Conservation (phyloP, 2,113 vertebrate genomes). For the Spea bombifrons region DNA sequence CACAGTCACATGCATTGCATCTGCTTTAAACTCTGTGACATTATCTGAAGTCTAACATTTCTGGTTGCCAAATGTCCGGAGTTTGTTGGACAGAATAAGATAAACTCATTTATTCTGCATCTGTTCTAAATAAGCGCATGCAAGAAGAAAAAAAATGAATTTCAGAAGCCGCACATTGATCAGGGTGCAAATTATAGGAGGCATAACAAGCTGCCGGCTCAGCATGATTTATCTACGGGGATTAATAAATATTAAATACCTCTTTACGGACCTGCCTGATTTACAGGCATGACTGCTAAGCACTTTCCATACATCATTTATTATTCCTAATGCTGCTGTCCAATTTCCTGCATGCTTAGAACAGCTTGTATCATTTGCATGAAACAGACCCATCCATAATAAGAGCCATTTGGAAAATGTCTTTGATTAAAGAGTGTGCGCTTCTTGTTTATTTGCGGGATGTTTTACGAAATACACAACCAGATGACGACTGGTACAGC, state of each 20-base stretch:
- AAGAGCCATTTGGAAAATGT: background rate
- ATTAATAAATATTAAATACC: conserved; percentile 47
- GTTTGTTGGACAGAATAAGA: background rate
- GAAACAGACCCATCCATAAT: conserved; percentile 7
- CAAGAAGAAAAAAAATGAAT: background rate
- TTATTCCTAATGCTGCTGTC: conserved; percentile 33
- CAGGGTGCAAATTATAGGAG: conserved; percentile 28
- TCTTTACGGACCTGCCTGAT: conserved; percentile 38
- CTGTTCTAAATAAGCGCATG: background rate
- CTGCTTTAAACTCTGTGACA: no score
- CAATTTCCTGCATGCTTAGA: conserved; percentile 36
- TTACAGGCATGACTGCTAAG: conserved; percentile 22
- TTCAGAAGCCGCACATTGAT: conserved; percentile 23
- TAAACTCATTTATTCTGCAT: background rate
- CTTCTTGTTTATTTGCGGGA: background rate
- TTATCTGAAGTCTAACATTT: no score
- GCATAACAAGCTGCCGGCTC: conserved; percentile 21
- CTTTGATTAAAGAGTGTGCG: background rate
- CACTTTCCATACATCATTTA: conserved; percentile 33
- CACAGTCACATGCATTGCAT: no score
- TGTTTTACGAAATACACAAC: no score
- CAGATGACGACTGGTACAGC: no score
- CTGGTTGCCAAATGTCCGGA: background rate
- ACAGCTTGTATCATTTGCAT: conserved; percentile 34
- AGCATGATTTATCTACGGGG: conserved; percentile 36